Percentiles rank a stretch among this genome's conserved stretches.
Evolutionary conservation across 2,797 vertebrate genomes (phyloP).

Genomic region (Hydrophis major): DNA sequence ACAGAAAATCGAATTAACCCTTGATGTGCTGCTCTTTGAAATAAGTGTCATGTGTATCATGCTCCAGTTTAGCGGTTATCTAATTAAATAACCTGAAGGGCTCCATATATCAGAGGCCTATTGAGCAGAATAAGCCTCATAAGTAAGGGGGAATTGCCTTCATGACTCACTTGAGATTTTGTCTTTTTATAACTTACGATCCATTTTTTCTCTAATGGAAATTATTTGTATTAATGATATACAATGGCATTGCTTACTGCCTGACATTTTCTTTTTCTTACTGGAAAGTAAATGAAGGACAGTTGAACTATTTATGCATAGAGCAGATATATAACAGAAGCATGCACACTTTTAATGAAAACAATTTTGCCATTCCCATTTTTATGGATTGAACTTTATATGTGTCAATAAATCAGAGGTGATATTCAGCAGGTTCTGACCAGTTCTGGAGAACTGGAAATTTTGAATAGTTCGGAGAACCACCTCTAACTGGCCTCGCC

Average conservation of each 20-base stretch:
- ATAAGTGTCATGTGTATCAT: slow-evolving; percentile 8
- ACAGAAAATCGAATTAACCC: slow-evolving; percentile 37
- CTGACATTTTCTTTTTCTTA: slow-evolving; percentile 22
- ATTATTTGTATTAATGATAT: slow-evolving; percentile 41
- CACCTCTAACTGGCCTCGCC: too few species aligned
- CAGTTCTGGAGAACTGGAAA: too few species aligned
- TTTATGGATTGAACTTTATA: not conserved
- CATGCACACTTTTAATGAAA: not conserved
- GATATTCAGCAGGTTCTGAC: too few species aligned
- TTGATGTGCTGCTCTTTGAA: slow-evolving; percentile 16
- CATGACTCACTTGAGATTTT: slow-evolving; percentile 42
- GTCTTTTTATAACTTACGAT: slow-evolving; percentile 38
- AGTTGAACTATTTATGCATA: not conserved
- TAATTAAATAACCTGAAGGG: slow-evolving; percentile 36
- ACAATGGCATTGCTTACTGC: slow-evolving; percentile 5
- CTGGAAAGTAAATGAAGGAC: slow-evolving; percentile 31
- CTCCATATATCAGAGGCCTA: slow-evolving; percentile 42
- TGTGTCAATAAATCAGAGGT: too few species aligned
- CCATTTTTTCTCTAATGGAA: slow-evolving; percentile 14
- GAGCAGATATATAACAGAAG: not conserved
- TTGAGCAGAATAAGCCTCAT: slow-evolving; percentile 28
- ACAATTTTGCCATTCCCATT: not conserved
- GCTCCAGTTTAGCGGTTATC: not conserved
- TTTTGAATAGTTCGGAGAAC: too few species aligned
- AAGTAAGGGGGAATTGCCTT: slow-evolving; percentile 48